These are phyloP conservation scores for Rhyacophila evoluta DNA, from an alignment of 2,888 invertebrate species.

Conservation along the genomic window DNA sequence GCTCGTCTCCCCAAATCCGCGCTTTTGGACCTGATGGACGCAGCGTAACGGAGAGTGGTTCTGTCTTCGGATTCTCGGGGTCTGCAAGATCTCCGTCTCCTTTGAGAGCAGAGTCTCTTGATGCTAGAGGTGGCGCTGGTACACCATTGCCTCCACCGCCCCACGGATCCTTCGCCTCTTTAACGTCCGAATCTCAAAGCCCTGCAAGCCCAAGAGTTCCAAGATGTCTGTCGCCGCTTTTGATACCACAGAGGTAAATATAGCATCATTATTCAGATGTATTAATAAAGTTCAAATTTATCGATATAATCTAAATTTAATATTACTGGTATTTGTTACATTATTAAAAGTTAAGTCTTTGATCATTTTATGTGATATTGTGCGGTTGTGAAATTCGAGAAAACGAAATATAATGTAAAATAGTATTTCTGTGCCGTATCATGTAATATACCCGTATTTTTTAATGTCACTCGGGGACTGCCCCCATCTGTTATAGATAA, in stretches of 20 bases:
- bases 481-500: too few relatives aligned
- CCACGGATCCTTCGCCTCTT: slow-evolving; percentile 78
- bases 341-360: too few relatives aligned
- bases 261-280: too few relatives aligned
- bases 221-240: slow-evolving; percentile 80
- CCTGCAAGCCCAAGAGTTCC: slow-evolving; percentile 67
- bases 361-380: too few relatives aligned
- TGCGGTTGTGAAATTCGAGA: too few relatives aligned
- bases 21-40: slow-evolving; percentile 87
- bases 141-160: slow-evolving; percentile 72
- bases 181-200: slow-evolving; percentile 66
- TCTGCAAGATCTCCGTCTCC: slow-evolving; percentile 81
- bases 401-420: too few relatives aligned
- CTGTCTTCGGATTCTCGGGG: slow-evolving; percentile 74
- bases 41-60: slow-evolving; percentile 68
- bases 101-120: slow-evolving; percentile 81
- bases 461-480: too few relatives aligned
- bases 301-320: too few relatives aligned
- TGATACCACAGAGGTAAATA: slow-evolving; percentile 78
- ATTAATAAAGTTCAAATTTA: too few relatives aligned
- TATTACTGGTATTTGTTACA: too few relatives aligned
- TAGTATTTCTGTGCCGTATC: too few relatives aligned
- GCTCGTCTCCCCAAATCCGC: slow-evolving; percentile 86
- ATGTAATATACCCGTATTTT: too few relatives aligned
- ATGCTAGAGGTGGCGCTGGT: slow-evolving; percentile 77